These are phyloP conservation scores for Dromaius novaehollandiae DNA, from an alignment of 2,113 vertebrate genomes.

Conservation along the genomic window DNA sequence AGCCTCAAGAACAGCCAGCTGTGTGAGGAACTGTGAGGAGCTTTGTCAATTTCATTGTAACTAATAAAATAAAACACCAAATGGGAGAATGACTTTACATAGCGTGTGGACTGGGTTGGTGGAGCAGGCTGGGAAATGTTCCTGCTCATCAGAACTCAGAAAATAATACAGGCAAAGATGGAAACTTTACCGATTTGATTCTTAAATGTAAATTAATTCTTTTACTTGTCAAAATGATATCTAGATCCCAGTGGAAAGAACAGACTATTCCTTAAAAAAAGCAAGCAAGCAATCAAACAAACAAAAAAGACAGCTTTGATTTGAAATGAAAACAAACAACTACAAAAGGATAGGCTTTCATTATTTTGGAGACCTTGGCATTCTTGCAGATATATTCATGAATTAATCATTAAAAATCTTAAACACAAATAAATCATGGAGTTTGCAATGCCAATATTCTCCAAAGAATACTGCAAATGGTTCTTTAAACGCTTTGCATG, in stretches of 20 bases:
- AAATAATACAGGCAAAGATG: neutral
- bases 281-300: conserved; percentile 55
- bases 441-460: conserved; percentile 57
- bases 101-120: neutral
- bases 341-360: conserved; percentile 54
- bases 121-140: neutral
- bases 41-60: neutral
- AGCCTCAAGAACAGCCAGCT: neutral
- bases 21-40: neutral
- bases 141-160: neutral
- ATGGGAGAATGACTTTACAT: neutral
- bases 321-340: conserved; percentile 72
- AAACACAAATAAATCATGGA: conserved; percentile 63
- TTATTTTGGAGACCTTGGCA: conserved; percentile 70
- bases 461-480: conserved; percentile 46
- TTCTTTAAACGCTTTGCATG: conserved; percentile 14
- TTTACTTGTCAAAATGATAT: conserved; percentile 77
- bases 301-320: conserved; percentile 73
- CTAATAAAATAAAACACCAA: neutral
- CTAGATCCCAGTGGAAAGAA: conserved; percentile 61
- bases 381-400: conserved; percentile 72
- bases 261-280: neutral
- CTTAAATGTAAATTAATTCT: conserved; percentile 74
- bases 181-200: conserved; percentile 59
- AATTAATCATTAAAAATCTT: conserved; percentile 80